These are phyloP conservation scores for Tenebrosternarchus preto DNA, from an alignment of 2,113 vertebrate genomes.

Conservation along the genomic window DNA sequence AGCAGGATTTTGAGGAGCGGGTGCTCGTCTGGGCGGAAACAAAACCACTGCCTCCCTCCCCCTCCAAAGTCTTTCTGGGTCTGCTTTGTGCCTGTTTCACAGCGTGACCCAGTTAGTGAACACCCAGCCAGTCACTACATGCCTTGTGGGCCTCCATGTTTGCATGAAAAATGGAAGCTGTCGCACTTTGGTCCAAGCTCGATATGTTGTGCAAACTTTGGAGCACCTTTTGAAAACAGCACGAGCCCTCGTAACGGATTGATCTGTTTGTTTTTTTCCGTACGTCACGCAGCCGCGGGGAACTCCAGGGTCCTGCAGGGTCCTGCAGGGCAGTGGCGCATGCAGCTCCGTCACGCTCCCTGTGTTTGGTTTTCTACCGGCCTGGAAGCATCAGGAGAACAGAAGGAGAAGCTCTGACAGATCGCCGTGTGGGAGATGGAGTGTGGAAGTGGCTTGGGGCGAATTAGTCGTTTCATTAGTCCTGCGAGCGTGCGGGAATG, in stretches of 20 bases:
- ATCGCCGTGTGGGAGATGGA: neutral
- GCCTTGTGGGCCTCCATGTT: constrained; percentile 6
- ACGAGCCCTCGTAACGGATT: constrained; percentile 2
- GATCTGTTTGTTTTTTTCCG: constrained; percentile 30
- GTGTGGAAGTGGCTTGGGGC: constrained; percentile 18
- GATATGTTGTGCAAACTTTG: constrained; percentile 24
- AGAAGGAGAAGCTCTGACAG: neutral
- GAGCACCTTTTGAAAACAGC: constrained; percentile 15
- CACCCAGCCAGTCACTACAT: constrained; percentile 44
- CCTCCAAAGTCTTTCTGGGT: constrained; percentile 55
- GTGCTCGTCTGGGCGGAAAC: constrained; percentile 44
- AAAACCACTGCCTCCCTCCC: neutral
- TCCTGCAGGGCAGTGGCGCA: constrained; percentile 49
- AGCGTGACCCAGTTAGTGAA: constrained; percentile 60
- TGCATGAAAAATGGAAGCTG: constrained; percentile 27
- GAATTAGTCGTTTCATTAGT: constrained; percentile 56
- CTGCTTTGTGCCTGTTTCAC: constrained; percentile 50
- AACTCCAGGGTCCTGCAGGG: constrained; percentile 39
- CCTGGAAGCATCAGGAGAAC: neutral
- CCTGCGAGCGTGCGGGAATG: constrained; percentile 30
- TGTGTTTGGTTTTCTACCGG: constrained; percentile 44
- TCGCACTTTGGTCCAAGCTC: neutral
- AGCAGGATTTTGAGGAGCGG: neutral
- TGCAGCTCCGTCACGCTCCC: constrained; percentile 60
- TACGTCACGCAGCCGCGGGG: constrained; percentile 14